Conservation (phyloP, 2,113 vertebrate genomes). For the Colistium nudipinnis region DNA sequence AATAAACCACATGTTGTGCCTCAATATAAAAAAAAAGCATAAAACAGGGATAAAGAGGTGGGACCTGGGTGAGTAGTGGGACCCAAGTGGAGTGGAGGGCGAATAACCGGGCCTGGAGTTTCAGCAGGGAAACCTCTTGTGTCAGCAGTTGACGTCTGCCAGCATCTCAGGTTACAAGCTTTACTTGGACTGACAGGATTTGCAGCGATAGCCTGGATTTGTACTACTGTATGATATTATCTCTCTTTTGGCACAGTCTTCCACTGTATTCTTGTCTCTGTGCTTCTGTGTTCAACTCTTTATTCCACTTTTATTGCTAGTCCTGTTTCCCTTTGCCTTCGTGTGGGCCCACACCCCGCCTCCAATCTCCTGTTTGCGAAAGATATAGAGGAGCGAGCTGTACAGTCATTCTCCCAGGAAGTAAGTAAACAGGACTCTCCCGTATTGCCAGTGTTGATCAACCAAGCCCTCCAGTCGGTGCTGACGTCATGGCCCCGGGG, state of each 20-base stretch:
- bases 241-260: neutral
- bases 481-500: constrained; percentile 78
- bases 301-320: too few relatives aligned
- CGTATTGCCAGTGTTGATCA: constrained; percentile 57
- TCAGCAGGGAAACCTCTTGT: constrained; percentile 54
- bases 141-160: constrained; percentile 67
- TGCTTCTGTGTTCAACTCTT: neutral
- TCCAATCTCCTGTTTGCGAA: constrained; percentile 35
- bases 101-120: constrained; percentile 43
- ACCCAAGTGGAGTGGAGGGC: constrained; percentile 16
- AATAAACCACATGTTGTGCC: neutral
- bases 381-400: constrained; percentile 46
- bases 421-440: constrained; percentile 71
- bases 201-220: constrained; percentile 36
- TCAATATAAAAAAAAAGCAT: neutral
- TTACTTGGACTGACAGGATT: constrained; percentile 40
- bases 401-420: constrained; percentile 49
- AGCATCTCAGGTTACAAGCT: constrained; percentile 66
- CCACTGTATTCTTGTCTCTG: neutral
- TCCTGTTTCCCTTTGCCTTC: too few relatives aligned
- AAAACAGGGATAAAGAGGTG: neutral
- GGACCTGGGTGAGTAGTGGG: neutral
- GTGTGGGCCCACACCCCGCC: neutral
- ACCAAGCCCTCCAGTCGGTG: constrained; percentile 23
- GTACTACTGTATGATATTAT: constrained; percentile 10